Percentiles rank a stretch among this genome's conserved stretches.
These are phyloP conservation scores for Ips typographus DNA, from an alignment of 1,140 invertebrate species.

Conservation along the genomic window DNA sequence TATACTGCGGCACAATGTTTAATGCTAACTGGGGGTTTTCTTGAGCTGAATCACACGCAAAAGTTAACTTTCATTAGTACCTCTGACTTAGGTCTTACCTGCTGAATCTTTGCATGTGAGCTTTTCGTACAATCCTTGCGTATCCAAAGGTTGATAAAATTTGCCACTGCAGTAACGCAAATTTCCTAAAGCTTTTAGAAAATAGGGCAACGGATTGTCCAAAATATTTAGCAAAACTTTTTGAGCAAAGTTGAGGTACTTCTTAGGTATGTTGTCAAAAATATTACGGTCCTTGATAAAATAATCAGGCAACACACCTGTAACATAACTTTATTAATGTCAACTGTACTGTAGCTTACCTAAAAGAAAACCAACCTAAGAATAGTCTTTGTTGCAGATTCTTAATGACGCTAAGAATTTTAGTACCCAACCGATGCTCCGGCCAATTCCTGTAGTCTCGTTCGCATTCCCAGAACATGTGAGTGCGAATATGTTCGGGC, in stretches of 20 bases:
- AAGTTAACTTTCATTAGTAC: background rate
- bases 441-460: constrained; percentile 68
- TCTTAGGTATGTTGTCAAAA: constrained; percentile 66
- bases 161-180: constrained; percentile 58
- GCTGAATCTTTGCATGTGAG: constrained; percentile 35
- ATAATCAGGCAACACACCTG: constrained; percentile 66
- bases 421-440: constrained; percentile 69
- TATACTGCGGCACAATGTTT: constrained; percentile 6
- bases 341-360: background rate
- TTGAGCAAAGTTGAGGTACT: constrained; percentile 64
- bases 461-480: constrained; percentile 79
- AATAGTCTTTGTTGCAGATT: constrained; percentile 55
- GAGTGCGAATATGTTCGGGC: constrained; percentile 68
- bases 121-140: constrained; percentile 62
- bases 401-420: constrained; percentile 63
- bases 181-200: constrained; percentile 66
- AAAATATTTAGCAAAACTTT: constrained; percentile 66
- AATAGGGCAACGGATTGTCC: constrained; percentile 64
- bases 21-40: constrained; percentile 14
- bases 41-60: background rate
- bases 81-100: constrained; percentile 3
- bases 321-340: background rate
- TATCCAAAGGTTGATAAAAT: constrained; percentile 65
- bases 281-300: constrained; percentile 73
- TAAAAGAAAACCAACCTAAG: constrained; percentile 43